Percentiles rank a stretch among this genome's conserved stretches.
Conservation (phyloP, 2,888 invertebrate genomes). For the Parnassius mnemosyne region DNA sequence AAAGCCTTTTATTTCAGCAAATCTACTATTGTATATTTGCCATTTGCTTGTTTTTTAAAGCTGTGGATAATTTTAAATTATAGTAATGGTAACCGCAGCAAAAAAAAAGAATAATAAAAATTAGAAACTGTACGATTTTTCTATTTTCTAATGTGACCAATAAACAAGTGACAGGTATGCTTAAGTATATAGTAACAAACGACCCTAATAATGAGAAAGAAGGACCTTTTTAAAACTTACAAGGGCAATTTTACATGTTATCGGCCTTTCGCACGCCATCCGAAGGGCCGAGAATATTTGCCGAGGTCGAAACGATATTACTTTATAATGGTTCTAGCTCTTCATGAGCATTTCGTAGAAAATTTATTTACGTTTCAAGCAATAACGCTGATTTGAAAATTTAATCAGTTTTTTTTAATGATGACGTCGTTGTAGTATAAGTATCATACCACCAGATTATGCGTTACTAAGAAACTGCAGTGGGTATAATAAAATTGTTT, state of each 20-base stretch:
- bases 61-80: no score
- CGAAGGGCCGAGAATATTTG: slow-evolving; percentile 32
- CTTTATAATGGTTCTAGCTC: slow-evolving; percentile 21
- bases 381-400: slow-evolving; percentile 2
- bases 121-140: no score
- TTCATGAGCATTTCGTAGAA: slow-evolving; percentile 10
- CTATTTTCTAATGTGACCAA: neutral
- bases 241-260: slow-evolving; percentile 58
- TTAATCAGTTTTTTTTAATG: no score
- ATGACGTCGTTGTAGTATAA: no score
- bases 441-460: no score
- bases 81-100: no score
- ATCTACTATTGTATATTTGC: no score
- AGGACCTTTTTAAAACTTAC: slow-evolving; percentile 57
- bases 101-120: no score
- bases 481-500: no score
- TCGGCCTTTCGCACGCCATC: slow-evolving; percentile 51
- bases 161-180: slow-evolving; percentile 24
- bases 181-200: slow-evolving; percentile 41
- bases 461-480: no score
- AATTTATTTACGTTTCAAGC: slow-evolving; percentile 14
- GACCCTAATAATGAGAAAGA: slow-evolving; percentile 54
- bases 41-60: no score
- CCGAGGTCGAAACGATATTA: slow-evolving; percentile 22
- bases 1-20: no score